phyloP scores from a whole-genome alignment of 2,113 vertebrate genomes.

The Spilogale gracilis region DNA sequence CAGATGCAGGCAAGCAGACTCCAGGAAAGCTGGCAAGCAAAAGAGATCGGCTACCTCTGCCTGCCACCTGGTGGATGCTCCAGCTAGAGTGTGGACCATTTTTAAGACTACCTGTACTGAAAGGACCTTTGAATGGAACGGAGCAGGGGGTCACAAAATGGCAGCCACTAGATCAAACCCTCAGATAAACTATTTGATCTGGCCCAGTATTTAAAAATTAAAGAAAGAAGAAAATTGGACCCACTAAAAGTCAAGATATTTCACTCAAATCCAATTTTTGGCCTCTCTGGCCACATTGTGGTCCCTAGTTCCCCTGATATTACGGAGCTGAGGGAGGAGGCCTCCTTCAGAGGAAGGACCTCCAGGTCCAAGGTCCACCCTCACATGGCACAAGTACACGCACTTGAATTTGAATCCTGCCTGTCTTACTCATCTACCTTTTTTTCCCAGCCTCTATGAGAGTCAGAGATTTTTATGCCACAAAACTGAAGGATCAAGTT shows the following conservation, averaged over 20 bases:
- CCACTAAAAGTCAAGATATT: slow-evolving; percentile 14
- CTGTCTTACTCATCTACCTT: not conserved
- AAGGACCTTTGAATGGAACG: not conserved
- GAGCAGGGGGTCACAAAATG: not conserved
- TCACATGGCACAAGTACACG: too few relatives aligned
- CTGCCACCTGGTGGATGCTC: not conserved
- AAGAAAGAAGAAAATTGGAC: not conserved
- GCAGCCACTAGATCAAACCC: not conserved
- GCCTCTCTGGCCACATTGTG: not conserved
- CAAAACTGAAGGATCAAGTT: not conserved
- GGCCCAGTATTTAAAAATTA: not conserved
- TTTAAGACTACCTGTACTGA: not conserved
- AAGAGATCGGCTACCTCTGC: not conserved
- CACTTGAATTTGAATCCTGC: not conserved
- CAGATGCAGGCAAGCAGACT: not conserved
- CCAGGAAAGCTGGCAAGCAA: not conserved
- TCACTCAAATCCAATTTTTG: not conserved
- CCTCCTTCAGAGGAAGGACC: not conserved
- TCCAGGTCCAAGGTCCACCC: not conserved
- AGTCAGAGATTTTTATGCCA: not conserved
- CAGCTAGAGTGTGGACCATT: not conserved
- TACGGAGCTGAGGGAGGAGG: fast-evolving
- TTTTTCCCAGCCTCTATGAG: not conserved
- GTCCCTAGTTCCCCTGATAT: not conserved
- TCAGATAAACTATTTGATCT: not conserved